Base-by-base conservation (phyloP, 2,888 invertebrate genomes). In the Spatulosminthurus flaviceps region DNA sequence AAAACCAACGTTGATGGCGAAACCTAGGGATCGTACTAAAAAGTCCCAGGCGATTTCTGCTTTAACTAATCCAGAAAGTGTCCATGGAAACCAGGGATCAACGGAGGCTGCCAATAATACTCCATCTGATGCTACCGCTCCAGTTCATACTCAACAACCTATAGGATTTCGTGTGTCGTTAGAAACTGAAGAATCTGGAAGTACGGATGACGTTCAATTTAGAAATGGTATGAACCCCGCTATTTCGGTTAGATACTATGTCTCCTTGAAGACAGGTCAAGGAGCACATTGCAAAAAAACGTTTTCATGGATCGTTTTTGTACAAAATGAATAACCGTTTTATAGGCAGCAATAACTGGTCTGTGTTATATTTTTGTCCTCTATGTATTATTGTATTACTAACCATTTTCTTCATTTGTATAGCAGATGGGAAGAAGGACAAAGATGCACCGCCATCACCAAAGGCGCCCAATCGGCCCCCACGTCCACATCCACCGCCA, bases 401-500 rank as follows among this genome's bases (percentile, higher is more conserved):
- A n/a, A n/a, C n/a, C n/a, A n/a, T n/a, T n/a, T n/a, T n/a, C n/a
- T n/a, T n/a, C n/a, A n/a, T n/a, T n/a, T n/a, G n/a, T n/a, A n/a
- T n/a, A n/a, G n/a, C n/a, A n/a, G n/a, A n/a, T n/a, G n/a, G n/a
- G n/a, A n/a, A n/a, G n/a, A 60, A 79, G 64, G 78, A 78, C 42
- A 22, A 24, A 16, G n/a, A 21, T 26, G 19, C 41, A 41, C 42
- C 77, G 26, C 70, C 72, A 16, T 79, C 79, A 2, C 79, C 79
- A n/a, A 76, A 71, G 60, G 60, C 79, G 19, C 79, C 79, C 19
- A 77, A 73, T 67, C 77, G 82, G 22, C 83, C 83, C n/a, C 83
- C 84, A 60, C 83, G 83, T 16, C 82, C 83, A 51, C 85, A 83
- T n/a, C 83, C 83, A 0, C 83, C 83, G 0, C 83, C 83, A 9